Evolutionary conservation across 2,797 vertebrate genomes (phyloP), one percentile per base, ranked within the genome.

Genomic region (Lagodon rhomboides): DNA sequence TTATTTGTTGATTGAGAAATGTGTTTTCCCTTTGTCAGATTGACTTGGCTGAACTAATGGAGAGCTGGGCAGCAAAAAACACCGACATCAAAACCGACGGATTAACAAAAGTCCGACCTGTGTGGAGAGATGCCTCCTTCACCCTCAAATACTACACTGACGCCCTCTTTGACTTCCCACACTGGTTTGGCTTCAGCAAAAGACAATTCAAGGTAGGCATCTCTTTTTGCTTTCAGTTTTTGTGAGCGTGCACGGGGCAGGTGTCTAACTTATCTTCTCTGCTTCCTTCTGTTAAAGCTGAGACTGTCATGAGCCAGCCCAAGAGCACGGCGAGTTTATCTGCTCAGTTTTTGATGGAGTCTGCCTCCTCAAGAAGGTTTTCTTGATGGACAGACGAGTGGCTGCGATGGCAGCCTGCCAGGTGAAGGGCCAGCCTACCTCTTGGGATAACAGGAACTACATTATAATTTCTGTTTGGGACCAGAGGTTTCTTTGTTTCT

Each of bases 161-260:
- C 0, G 93, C 93, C 13, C 87, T 94, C 11, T 95, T 95, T 62
- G 94, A 95, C 84, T 88, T 95, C 75, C 80, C 93, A 1, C 79
- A 92, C 82, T 94, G 91, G 92, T 87, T 95, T 27, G 94, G 95
- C 25, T 90, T 89, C 63, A 95, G 94, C 77, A 94, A 90, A 58
- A 90, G 92, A 46, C 74, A 49, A 20, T 93, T 95, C 61, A 81
- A 86, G 76, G 93, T 92, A 51, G 22, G 0, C 17, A 1, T 16
- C 11, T n/a, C 15, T 0, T 34, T 12, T 68, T 12, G 3, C 18
- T 49, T 46, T 34, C 9, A 34, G 3, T 16, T 46, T 64, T 38
- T 62, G 49, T 64, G 20, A 11, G 13, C 0, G 3, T 15, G 16
- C 12, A 22, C 13, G 38, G 9, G 2, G 38, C 38, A 10, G 10